Base-by-base conservation (phyloP, 2,888 invertebrate species). In the Agonum fuliginosum region DNA sequence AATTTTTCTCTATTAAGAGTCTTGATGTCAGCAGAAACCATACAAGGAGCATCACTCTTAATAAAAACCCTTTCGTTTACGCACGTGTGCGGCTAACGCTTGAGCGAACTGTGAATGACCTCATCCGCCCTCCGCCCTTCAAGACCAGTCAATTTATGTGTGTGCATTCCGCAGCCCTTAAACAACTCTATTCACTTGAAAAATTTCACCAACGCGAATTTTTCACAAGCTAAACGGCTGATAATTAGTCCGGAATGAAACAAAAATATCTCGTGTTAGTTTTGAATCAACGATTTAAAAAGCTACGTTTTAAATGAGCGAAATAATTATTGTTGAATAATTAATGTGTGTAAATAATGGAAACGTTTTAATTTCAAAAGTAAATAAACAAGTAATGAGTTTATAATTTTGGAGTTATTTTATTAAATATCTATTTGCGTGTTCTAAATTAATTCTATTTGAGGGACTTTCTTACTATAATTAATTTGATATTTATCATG, bases 41-140 rank as follows among this genome's bases (percentile, higher is more conserved):
- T 62, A 62, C 58, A 62, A 62, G 58, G 30, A 30, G 27, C 58
- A 62, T 62, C 58, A 62, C n/a, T 62, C 58, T 62, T 62, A 27
- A 62, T 62, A 62, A 62, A 8, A 62, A 62, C 58, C 58, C 58
- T 30, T 62, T 14, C 54, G 20, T 27, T 27, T 17, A 14, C 27
- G 27, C 17, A 58, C 27, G 14, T 54, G 54, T n/a, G n/a, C n/a
- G n/a, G n/a, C n/a, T n/a, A n/a, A n/a, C n/a, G n/a, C n/a, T n/a
- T n/a, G n/a, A n/a, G n/a, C n/a, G n/a, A n/a, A n/a, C n/a, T n/a
- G n/a, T n/a, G n/a, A n/a, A n/a, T n/a, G n/a, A n/a, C n/a, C n/a
- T n/a, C n/a, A n/a, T n/a, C n/a, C n/a, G 10, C 6, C 48, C 5
- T 43, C 14, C 43, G 5, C 43, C 43, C 43, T 43, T 8, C 12